Evolutionary conservation across 2,113 vertebrate genomes (phyloP).

Genomic region (Thalassarche chlororhynchos): DNA sequence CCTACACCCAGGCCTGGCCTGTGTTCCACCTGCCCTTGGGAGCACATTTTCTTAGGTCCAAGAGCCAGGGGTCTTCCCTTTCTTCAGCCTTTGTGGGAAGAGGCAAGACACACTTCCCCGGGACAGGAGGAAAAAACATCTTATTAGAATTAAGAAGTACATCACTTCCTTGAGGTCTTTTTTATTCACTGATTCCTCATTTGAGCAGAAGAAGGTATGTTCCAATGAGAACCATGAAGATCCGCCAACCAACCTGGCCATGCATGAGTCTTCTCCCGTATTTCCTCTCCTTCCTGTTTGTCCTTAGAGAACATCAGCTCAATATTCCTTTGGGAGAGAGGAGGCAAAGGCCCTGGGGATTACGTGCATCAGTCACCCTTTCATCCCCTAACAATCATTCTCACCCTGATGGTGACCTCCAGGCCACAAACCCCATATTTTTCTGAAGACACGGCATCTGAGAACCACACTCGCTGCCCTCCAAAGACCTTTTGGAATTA

Average conservation of each 20-base stretch:
- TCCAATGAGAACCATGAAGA: not conserved
- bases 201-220: not conserved
- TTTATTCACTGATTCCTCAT: not conserved
- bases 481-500: not conserved
- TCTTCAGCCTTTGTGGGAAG: not conserved
- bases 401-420: not conserved
- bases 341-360: not conserved
- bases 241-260: not conserved
- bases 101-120: accelerated
- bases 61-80: not conserved
- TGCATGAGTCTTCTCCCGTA: not conserved
- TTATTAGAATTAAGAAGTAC: not conserved
- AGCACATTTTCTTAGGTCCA: not conserved
- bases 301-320: not conserved
- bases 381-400: not conserved
- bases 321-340: not conserved
- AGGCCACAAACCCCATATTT: not conserved
- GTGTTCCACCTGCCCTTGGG: not conserved
- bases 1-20: not conserved
- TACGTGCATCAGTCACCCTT: not conserved
- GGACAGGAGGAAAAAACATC: not conserved
- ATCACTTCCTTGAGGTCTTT: not conserved
- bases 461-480: not conserved
- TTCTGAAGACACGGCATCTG: not conserved
- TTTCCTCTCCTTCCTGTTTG: not conserved